A percentile compares a stretch with the other conserved stretches of the same genome.
Conservation (phyloP, 2,888 invertebrate genomes). For the Congeria kusceri region DNA sequence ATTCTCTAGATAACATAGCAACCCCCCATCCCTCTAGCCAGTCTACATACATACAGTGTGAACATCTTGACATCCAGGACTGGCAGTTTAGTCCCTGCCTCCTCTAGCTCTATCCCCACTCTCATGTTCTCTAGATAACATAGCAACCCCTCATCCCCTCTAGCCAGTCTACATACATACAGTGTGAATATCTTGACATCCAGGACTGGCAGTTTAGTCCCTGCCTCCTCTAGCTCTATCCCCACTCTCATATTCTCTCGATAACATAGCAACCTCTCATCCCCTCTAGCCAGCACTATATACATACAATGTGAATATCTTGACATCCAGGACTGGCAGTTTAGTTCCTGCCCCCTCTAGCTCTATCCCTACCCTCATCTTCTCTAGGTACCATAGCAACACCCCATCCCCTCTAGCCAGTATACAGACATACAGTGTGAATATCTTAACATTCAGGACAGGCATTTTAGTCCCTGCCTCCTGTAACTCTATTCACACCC, state of each 20-base stretch:
- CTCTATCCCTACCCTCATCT: conserved; percentile 84
- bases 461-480: conserved; percentile 81
- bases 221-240: conserved; percentile 81
- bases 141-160: conserved; percentile 91
- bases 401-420: conserved; percentile 90
- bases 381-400: conserved; percentile 90
- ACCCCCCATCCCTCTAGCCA: no score
- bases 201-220: conserved; percentile 85
- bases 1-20: no score
- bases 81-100: conserved; percentile 82
- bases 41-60: no score
- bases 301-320: no score
- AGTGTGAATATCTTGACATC: conserved; percentile 82
- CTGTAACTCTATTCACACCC: conserved; percentile 84
- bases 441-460: conserved; percentile 82
- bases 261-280: conserved; percentile 91
- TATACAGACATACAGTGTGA: conserved; percentile 87
- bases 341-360: no score
- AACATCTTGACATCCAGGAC: conserved; percentile 76
- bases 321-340: no score
- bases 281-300: no score
- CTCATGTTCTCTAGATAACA: conserved; percentile 89
- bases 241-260: conserved; percentile 87
- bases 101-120: conserved; percentile 82
- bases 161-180: conserved; percentile 88